These are phyloP conservation scores for Nineta flava DNA, from an alignment of 2,888 invertebrate genomes.

Conservation along the genomic window DNA sequence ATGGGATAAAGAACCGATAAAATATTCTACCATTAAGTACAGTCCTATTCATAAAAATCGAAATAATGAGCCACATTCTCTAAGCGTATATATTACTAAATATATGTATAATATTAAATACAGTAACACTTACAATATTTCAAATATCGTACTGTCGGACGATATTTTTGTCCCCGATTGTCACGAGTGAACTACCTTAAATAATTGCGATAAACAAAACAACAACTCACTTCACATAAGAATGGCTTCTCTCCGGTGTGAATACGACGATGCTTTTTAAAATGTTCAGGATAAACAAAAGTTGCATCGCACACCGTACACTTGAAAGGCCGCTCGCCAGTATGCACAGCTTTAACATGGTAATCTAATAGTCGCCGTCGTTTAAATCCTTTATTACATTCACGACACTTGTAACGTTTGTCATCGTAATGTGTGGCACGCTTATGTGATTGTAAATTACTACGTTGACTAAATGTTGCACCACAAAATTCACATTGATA, in stretches of 20 bases:
- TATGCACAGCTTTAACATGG: slow-evolving; percentile 67
- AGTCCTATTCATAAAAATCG: too few species aligned
- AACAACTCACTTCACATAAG: slow-evolving; percentile 41
- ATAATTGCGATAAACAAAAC: too few species aligned
- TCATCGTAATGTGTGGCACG: slow-evolving; percentile 65
- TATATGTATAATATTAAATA: too few species aligned
- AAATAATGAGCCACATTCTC: too few species aligned
- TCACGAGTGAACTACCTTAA: too few species aligned
- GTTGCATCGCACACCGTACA: slow-evolving; percentile 59
- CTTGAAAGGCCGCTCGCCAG: slow-evolving; percentile 59
- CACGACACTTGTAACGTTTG: slow-evolving; percentile 51
- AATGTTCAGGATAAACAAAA: slow-evolving; percentile 71
- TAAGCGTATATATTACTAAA: too few species aligned
- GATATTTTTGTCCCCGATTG: too few species aligned
- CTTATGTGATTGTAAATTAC: slow-evolving; percentile 66
- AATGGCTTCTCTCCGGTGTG: slow-evolving; percentile 66
- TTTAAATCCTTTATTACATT: slow-evolving; percentile 62
- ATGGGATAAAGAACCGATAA: not conserved
- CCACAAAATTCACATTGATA: slow-evolving; percentile 65
- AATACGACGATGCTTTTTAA: slow-evolving; percentile 62
- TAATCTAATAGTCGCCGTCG: slow-evolving; percentile 53
- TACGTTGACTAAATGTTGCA: slow-evolving; percentile 64
- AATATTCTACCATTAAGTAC: too few species aligned
- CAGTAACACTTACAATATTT: too few species aligned
- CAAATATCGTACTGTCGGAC: too few species aligned